phyloP scores from a whole-genome alignment of 2,888 invertebrate genomes.

The Drosophila fungiperda region DNA sequence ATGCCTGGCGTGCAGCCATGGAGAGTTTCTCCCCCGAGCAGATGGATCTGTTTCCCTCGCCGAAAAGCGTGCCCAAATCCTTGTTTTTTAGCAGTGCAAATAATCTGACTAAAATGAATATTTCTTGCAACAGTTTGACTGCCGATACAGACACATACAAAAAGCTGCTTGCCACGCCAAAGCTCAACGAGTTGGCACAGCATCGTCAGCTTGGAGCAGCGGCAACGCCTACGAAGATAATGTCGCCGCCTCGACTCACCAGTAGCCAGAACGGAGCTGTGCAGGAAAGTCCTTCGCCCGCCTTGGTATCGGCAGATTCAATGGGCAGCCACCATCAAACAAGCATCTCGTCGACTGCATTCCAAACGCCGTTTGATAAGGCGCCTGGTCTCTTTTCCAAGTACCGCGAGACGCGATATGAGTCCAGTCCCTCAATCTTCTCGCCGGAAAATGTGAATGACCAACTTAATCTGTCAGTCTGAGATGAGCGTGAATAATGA shows the following conservation, averaged over 20 bases:
- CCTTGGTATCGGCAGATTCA: no score
- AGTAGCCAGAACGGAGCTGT: conserved; percentile 4
- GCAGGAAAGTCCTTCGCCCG: not conserved
- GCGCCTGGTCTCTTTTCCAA: conserved; percentile 69
- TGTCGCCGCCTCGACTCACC: not conserved
- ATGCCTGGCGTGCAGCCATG: conserved; percentile 90
- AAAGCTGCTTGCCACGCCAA: conserved; percentile 50
- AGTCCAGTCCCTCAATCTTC: conserved; percentile 13
- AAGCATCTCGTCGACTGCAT: conserved; percentile 30
- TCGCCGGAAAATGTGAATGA: conserved; percentile 6
- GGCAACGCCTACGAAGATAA: conserved; percentile 18
- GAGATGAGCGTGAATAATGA: conserved; percentile 26
- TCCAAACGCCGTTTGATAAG: conserved; percentile 69
- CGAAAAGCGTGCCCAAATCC: conserved; percentile 70
- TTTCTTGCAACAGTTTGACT: conserved; percentile 13
- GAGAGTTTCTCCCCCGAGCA: conserved; percentile 87
- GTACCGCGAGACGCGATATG: conserved; percentile 65
- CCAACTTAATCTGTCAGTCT: not conserved
- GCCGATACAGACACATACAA: conserved; percentile 24
- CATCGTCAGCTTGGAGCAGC: conserved; percentile 2
- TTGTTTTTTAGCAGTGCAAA: conserved; percentile 7
- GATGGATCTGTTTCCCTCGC: conserved; percentile 86
- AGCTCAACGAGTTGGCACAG: conserved; percentile 17
- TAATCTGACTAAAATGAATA: not conserved
- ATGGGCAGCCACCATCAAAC: conserved; percentile 6